phyloP scores from a whole-genome alignment of 2,888 invertebrate genomes.

The Brachyptera risi region DNA sequence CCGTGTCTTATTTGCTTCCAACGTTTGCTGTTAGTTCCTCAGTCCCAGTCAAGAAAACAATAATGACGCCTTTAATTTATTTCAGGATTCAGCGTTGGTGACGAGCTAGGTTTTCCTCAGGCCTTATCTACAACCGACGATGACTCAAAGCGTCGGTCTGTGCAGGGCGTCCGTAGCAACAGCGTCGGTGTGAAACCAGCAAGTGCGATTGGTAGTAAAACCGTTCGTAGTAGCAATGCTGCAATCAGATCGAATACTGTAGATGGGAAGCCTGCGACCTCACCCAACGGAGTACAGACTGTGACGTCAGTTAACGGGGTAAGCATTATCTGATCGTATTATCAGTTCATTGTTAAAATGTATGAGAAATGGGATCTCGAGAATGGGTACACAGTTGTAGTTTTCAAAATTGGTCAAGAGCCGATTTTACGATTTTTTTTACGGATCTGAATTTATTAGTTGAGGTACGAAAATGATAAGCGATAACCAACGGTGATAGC shows the following conservation, averaged over 20 bases:
- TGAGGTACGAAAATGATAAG: too few relatives aligned
- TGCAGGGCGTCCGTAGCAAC: slow-evolving; percentile 35
- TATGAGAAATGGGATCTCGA: too few relatives aligned
- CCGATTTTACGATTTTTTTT: too few relatives aligned
- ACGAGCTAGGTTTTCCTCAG: slow-evolving; percentile 80
- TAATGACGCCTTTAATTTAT: too few relatives aligned
- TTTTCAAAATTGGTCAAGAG: too few relatives aligned
- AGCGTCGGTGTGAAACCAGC: slow-evolving; percentile 39
- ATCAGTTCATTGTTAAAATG: too few relatives aligned
- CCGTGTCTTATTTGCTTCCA: too few relatives aligned
- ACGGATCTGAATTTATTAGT: too few relatives aligned
- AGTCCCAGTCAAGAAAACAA: too few relatives aligned
- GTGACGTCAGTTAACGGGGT: slow-evolving; percentile 16
- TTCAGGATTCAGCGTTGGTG: slow-evolving; percentile 81
- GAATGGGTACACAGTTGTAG: too few relatives aligned
- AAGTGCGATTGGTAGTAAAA: slow-evolving; percentile 36
- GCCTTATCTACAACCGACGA: slow-evolving; percentile 74
- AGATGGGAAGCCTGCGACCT: slow-evolving; percentile 37
- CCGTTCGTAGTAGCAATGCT: slow-evolving; percentile 39
- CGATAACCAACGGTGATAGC: too few relatives aligned
- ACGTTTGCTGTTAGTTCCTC: background rate
- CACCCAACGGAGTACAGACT: slow-evolving; percentile 19
- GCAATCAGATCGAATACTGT: slow-evolving; percentile 33
- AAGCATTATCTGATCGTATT: too few relatives aligned
- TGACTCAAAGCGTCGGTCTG: slow-evolving; percentile 46